Evolutionary conservation across 2,888 invertebrate genomes (phyloP).

Genomic region (Eupithecia tripunctaria): DNA sequence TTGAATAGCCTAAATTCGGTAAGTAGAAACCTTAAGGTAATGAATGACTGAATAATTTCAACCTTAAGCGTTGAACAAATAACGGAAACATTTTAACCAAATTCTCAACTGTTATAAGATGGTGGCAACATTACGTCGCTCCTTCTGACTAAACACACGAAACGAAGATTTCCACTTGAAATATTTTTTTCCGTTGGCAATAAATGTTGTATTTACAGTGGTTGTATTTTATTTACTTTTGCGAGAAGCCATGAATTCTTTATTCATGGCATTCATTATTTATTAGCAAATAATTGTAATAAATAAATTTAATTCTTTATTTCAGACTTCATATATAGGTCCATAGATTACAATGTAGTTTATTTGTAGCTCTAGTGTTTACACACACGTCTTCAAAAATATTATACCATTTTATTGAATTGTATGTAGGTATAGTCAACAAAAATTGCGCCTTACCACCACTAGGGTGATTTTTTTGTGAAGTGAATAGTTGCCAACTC

Average conservation of each 20-base stretch:
- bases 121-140: not conserved
- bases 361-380: not conserved
- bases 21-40: not conserved
- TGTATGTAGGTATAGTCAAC: no score
- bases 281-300: conserved; percentile 69
- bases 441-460: no score
- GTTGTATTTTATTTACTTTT: conserved; percentile 45
- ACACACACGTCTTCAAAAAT: not conserved
- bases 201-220: conserved; percentile 35
- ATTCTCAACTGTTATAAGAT: not conserved
- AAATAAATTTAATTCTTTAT: no score
- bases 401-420: not conserved
- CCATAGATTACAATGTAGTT: no score
- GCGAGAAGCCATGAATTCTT: conserved; percentile 42
- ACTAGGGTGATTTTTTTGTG: no score
- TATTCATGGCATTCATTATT: no score
- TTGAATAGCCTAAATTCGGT: not conserved
- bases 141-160: not conserved
- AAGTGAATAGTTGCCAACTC: no score
- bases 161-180: not conserved
- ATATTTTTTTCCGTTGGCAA: conserved; percentile 10
- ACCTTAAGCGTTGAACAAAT: not conserved
- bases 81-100: not conserved
- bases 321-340: no score
- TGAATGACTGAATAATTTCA: not conserved